These are phyloP conservation scores for Eurypyga helias DNA, from an alignment of 2,113 vertebrate genomes.

Conservation along the genomic window DNA sequence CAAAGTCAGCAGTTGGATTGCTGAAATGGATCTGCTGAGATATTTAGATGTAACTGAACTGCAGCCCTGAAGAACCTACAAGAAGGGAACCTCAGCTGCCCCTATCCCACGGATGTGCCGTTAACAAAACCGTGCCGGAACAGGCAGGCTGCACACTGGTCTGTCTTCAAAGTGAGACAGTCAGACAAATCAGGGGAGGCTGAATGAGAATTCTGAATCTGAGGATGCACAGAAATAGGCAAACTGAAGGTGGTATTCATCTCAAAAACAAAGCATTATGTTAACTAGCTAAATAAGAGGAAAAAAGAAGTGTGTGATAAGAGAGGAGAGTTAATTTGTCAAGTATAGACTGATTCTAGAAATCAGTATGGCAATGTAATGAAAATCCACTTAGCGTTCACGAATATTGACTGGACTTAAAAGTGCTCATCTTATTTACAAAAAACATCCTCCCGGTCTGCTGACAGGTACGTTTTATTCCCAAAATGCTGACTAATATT, in stretches of 20 bases:
- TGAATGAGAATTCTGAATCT: background rate
- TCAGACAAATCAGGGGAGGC: background rate
- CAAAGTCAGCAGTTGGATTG: background rate
- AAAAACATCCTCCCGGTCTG: background rate
- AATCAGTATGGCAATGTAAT: background rate
- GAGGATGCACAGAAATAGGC: background rate
- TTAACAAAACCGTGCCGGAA: background rate
- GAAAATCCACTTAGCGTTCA: background rate
- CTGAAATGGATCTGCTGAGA: background rate
- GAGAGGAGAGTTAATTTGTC: background rate
- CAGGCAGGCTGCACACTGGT: background rate
- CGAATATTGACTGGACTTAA: background rate
- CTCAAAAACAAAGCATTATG: background rate
- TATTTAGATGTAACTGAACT: background rate
- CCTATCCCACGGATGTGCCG: fast-evolving
- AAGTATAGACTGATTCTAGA: background rate
- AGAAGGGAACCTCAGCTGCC: background rate
- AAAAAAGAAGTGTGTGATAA: background rate
- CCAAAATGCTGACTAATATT: background rate
- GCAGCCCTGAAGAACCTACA: background rate
- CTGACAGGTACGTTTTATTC: background rate
- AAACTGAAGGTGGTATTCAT: background rate
- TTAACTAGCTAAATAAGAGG: background rate
- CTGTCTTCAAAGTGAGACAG: background rate
- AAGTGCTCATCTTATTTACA: background rate